phyloP scores from a whole-genome alignment of 2,888 invertebrate genomes.

The Polylopha cassiicola region DNA sequence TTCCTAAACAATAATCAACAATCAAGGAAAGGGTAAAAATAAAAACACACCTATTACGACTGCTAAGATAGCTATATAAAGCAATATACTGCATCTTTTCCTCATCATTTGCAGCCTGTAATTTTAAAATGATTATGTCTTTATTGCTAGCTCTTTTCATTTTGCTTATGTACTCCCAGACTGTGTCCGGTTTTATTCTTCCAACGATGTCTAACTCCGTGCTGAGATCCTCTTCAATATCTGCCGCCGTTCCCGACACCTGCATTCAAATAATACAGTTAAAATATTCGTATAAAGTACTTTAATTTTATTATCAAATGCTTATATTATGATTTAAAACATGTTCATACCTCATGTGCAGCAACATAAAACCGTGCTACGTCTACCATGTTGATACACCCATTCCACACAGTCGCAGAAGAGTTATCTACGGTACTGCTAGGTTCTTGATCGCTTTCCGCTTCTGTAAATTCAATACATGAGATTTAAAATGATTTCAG shows the following conservation, averaged over 20 bases:
- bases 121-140: conserved; percentile 88
- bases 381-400: conserved; percentile 92
- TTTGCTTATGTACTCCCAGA: conserved; percentile 95
- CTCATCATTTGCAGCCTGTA: conserved; percentile 88
- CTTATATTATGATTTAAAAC: not conserved
- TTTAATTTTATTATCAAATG: not conserved
- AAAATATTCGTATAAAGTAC: no score
- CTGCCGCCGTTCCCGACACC: conserved; percentile 80
- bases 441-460: conserved; percentile 86
- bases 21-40: conserved; percentile 9
- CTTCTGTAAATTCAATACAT: conserved; percentile 49
- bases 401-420: conserved; percentile 83
- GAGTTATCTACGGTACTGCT: conserved; percentile 83
- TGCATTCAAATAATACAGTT: conserved; percentile 28
- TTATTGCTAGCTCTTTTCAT: conserved; percentile 92
- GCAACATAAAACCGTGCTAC: conserved; percentile 91
- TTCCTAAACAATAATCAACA: no score
- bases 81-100: conserved; percentile 91
- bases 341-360: conserved; percentile 81
- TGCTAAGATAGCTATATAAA: conserved; percentile 92
- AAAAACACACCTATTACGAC: conserved; percentile 79
- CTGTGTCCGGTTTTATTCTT: conserved; percentile 91
- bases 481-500: not conserved
- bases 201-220: conserved; percentile 92
- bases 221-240: conserved; percentile 84